Percentiles rank a stretch among this genome's conserved stretches.
These are phyloP conservation scores for Mormyrus proboscirostris DNA, from an alignment of 2,797 vertebrate species.

Conservation along the genomic window DNA sequence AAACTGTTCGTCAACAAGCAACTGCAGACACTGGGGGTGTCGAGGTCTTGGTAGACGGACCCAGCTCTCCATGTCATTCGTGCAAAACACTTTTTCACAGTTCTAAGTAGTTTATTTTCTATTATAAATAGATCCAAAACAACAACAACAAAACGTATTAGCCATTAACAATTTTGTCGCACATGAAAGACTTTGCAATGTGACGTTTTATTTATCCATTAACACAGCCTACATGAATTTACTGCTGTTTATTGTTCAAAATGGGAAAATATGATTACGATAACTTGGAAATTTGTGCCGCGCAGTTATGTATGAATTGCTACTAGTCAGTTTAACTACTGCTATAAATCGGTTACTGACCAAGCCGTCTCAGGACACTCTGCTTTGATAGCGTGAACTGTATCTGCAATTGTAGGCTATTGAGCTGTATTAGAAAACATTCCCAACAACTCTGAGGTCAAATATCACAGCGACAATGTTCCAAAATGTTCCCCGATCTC, in stretches of 20 bases:
- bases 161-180: not conserved
- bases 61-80: not conserved
- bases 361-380: not conserved
- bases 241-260: not conserved
- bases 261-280: not conserved
- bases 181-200: not conserved
- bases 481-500: not conserved
- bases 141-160: not conserved
- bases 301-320: not conserved
- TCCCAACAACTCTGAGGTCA: not conserved
- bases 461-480: not conserved
- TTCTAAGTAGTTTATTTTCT: not conserved
- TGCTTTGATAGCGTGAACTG: not conserved
- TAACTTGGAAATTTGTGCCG: not conserved
- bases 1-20: constrained; percentile 12
- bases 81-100: not conserved
- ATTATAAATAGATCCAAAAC: constrained; percentile 56
- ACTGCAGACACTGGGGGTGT: constrained; percentile 23
- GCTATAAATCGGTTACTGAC: not conserved
- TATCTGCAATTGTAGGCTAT: not conserved
- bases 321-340: not conserved
- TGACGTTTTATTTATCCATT: not conserved
- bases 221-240: not conserved
- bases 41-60: constrained; percentile 47
- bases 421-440: not conserved